These are phyloP conservation scores for Vanessa cardui DNA, from an alignment of 2,888 invertebrate genomes.

Conservation along the genomic window DNA sequence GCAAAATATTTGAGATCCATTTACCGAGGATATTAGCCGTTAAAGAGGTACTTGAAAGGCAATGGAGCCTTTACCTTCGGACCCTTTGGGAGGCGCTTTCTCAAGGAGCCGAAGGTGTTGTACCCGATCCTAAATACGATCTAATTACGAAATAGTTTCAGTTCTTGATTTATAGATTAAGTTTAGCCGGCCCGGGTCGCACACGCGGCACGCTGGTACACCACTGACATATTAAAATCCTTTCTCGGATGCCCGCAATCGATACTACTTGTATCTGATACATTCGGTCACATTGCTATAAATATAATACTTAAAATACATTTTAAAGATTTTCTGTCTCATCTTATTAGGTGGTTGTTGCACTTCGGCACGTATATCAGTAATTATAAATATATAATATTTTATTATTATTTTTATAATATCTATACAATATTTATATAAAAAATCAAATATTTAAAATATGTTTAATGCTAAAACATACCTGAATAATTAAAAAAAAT, in stretches of 20 bases:
- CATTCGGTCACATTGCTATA: slow-evolving; percentile 20
- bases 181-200: slow-evolving; percentile 68
- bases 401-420: no score
- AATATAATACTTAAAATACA: not conserved
- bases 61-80: slow-evolving; percentile 73
- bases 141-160: slow-evolving; percentile 84
- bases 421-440: no score
- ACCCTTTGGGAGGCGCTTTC: slow-evolving; percentile 74
- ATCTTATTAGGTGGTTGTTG: no score
- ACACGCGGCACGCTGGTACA: slow-evolving; percentile 65
- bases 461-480: no score
- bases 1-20: slow-evolving; percentile 79
- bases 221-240: slow-evolving; percentile 73
- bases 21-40: slow-evolving; percentile 80
- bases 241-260: slow-evolving; percentile 48
- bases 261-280: slow-evolving; percentile 33
- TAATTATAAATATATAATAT: no score
- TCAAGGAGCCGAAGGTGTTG: slow-evolving; percentile 79
- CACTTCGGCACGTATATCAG: no score
- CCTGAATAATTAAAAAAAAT: no score
- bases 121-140: slow-evolving; percentile 81
- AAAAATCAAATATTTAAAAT: no score
- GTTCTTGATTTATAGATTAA: slow-evolving; percentile 84
- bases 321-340: no score
- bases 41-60: slow-evolving; percentile 81